Percentiles rank a stretch among this genome's conserved stretches.
Evolutionary conservation across 1,140 invertebrate species (phyloP).

Genomic region (Papilio aristodemus): DNA sequence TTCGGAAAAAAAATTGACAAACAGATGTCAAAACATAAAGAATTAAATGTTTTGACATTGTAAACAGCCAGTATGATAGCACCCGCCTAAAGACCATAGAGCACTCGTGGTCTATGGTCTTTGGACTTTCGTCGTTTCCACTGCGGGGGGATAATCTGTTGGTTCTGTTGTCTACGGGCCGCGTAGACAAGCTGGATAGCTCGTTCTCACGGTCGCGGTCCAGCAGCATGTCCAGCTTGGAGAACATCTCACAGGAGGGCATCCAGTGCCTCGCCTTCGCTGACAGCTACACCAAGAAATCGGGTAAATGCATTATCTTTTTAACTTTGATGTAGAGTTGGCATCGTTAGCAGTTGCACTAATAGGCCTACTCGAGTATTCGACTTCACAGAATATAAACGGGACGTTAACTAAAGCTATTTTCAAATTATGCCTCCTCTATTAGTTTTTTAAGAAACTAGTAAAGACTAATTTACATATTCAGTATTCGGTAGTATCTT

Average conservation of each 20-base stretch:
- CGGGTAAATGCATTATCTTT: slow-evolving; percentile 85
- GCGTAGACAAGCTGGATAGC: slow-evolving; percentile 96
- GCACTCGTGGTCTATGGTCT: slow-evolving; percentile 43
- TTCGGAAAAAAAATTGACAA: too few relatives aligned
- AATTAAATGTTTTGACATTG: background rate
- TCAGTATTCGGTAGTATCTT: too few relatives aligned
- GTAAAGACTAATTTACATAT: too few relatives aligned
- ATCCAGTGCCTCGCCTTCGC: slow-evolving; percentile 97
- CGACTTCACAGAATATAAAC: too few relatives aligned
- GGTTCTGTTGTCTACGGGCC: slow-evolving; percentile 83
- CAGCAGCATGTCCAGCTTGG: slow-evolving; percentile 97
- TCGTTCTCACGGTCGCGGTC: slow-evolving; percentile 97
- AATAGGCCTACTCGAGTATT: too few relatives aligned
- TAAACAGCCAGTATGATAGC: slow-evolving; percentile 25
- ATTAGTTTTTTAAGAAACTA: too few relatives aligned
- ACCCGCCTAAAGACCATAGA: slow-evolving; percentile 39
- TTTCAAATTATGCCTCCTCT: too few relatives aligned
- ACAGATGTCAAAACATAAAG: background rate
- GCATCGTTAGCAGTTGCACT: too few relatives aligned
- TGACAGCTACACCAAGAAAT: slow-evolving; percentile 96
- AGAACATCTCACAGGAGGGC: slow-evolving; percentile 97
- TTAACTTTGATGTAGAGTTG: background rate
- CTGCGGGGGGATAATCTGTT: slow-evolving; percentile 55
- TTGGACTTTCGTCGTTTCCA: slow-evolving; percentile 23
- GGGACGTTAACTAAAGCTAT: too few relatives aligned